phyloP scores from a whole-genome alignment of 2,888 invertebrate species.

The Drosophila anomalipes region DNA sequence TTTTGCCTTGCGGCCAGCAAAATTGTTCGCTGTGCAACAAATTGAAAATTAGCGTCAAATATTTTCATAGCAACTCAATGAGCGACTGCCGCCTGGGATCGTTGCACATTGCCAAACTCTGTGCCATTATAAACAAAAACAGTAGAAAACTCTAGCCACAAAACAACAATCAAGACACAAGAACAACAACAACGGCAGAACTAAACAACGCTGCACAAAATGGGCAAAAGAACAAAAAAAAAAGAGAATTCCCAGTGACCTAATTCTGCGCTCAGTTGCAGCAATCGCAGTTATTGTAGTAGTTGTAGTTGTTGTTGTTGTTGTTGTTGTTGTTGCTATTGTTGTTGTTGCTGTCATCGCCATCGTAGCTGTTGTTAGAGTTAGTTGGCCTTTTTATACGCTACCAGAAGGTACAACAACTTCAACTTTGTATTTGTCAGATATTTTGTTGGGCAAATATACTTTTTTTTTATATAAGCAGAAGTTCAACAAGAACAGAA shows the following conservation, averaged over 20 bases:
- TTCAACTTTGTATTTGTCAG: not conserved
- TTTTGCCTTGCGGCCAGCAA: conserved; percentile 37
- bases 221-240: conserved; percentile 52
- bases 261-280: conserved; percentile 68
- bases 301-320: conserved; percentile 26
- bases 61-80: conserved; percentile 64
- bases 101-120: conserved; percentile 45
- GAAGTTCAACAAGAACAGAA: not conserved
- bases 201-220: conserved; percentile 67
- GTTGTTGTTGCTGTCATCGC: conserved; percentile 56
- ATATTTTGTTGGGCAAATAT: not conserved
- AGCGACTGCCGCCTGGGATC: conserved; percentile 20
- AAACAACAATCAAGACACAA: conserved; percentile 50
- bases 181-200: conserved; percentile 27
- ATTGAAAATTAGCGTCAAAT: conserved; percentile 74
- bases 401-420: conserved; percentile 4
- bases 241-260: conserved; percentile 78
- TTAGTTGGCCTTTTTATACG: conserved; percentile 71
- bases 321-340: conserved; percentile 31
- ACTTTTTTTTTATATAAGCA: not conserved
- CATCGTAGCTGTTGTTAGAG: conserved; percentile 66
- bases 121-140: conserved; percentile 43
- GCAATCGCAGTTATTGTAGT: conserved; percentile 62
- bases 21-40: conserved; percentile 61
- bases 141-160: conserved; percentile 73